phyloP scores from a whole-genome alignment of 2,888 invertebrate species.

The Apotomis capreana region DNA sequence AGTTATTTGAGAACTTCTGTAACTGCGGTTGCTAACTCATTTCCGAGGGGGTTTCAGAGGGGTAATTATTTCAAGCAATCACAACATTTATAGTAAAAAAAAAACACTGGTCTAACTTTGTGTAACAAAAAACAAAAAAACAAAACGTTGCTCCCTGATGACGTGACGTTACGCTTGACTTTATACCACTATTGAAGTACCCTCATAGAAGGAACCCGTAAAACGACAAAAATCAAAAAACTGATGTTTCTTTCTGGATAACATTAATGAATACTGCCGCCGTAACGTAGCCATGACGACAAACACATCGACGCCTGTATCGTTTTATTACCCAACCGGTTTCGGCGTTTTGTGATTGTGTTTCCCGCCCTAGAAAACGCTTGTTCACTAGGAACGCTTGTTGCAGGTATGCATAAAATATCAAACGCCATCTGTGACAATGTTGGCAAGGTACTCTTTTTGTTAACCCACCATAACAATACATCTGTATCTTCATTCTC shows the following conservation, averaged over 20 bases:
- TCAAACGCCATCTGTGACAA: conserved; percentile 5
- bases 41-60: no score
- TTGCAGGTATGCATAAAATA: not conserved
- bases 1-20: no score
- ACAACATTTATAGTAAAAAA: no score
- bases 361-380: not conserved
- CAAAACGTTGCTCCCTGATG: no score
- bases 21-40: no score
- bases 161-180: no score
- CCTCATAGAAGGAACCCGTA: no score
- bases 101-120: no score
- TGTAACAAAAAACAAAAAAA: no score
- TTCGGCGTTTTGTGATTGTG: not conserved
- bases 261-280: not conserved
- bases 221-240: not conserved
- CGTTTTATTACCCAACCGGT: not conserved
- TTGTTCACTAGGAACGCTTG: conserved; percentile 8
- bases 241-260: not conserved
- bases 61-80: no score
- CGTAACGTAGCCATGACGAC: not conserved
- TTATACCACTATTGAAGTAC: no score
- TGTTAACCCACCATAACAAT: conserved; percentile 6
- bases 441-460: conserved; percentile 2
- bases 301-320: conserved; percentile 5
- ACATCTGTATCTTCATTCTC: conserved; percentile 3